These are phyloP conservation scores for Aegithalos caudatus DNA, from an alignment of 2,113 vertebrate genomes.

Conservation along the genomic window DNA sequence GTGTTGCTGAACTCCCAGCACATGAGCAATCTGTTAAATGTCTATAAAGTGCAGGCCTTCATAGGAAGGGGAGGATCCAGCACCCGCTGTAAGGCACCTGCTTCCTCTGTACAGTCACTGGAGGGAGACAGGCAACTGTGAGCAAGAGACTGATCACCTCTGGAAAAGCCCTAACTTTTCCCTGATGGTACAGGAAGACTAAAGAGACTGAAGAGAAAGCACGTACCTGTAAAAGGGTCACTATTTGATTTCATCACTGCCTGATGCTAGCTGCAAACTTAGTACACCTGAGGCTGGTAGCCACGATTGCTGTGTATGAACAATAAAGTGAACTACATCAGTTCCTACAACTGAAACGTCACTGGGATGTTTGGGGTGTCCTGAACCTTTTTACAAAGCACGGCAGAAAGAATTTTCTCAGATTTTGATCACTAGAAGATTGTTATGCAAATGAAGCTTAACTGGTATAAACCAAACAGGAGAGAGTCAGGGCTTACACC, in stretches of 20 bases:
- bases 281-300: background rate
- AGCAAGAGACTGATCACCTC: too few relatives aligned
- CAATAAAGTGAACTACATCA: background rate
- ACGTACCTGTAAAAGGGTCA: rapidly evolving
- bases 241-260: background rate
- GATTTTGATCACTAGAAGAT: background rate
- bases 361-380: background rate
- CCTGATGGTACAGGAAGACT: background rate
- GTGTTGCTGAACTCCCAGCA: background rate
- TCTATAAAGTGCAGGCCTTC: background rate
- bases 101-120: background rate
- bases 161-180: background rate
- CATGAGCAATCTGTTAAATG: background rate
- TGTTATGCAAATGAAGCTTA: background rate
- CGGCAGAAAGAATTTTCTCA: background rate
- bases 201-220: background rate
- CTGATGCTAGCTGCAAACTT: background rate
- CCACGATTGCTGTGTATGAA: background rate
- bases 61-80: background rate
- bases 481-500: background rate
- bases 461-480: background rate
- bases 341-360: background rate
- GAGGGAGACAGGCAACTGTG: background rate
- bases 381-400: background rate
- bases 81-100: rapidly evolving